These are phyloP conservation scores for Halcyon chelicuti DNA, from an alignment of 2,797 vertebrate genomes.

Conservation along the genomic window DNA sequence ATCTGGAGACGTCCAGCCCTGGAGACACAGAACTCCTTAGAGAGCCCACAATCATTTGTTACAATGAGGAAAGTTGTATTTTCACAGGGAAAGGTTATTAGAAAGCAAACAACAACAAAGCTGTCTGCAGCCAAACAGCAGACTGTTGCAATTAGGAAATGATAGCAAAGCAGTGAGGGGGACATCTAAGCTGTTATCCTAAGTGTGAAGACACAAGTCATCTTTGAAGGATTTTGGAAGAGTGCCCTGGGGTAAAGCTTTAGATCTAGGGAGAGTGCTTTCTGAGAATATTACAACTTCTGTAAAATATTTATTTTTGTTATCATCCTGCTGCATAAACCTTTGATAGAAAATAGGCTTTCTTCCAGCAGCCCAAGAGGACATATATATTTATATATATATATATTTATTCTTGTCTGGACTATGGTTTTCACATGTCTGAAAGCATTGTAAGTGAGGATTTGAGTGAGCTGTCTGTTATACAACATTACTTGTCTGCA, in stretches of 20 bases:
- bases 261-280: not conserved
- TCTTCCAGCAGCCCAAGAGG: not conserved
- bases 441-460: not conserved
- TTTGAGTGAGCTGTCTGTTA: not conserved
- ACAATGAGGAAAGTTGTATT: not conserved
- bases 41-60: not conserved
- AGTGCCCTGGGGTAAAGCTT: conserved; percentile 26
- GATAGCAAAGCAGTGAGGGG: conserved; percentile 8
- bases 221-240: conserved; percentile 31
- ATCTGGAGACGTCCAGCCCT: not conserved
- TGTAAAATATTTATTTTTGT: conserved; percentile 28
- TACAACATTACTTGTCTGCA: not conserved
- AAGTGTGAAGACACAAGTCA: not conserved
- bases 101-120: conserved; percentile 54
- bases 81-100: conserved; percentile 25
- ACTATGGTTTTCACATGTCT: not conserved
- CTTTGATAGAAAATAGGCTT: not conserved
- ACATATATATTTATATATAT: not conserved
- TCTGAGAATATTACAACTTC: not conserved
- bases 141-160: conserved; percentile 38
- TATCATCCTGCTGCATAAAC: conserved; percentile 11
- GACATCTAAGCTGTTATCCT: not conserved
- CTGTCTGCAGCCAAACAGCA: conserved; percentile 48
- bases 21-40: not conserved
- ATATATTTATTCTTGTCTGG: not conserved